A percentile compares a stretch with the other conserved stretches of the same genome.
Conservation (phyloP, 2,888 invertebrate genomes). For the Cerceris ruficornis region DNA sequence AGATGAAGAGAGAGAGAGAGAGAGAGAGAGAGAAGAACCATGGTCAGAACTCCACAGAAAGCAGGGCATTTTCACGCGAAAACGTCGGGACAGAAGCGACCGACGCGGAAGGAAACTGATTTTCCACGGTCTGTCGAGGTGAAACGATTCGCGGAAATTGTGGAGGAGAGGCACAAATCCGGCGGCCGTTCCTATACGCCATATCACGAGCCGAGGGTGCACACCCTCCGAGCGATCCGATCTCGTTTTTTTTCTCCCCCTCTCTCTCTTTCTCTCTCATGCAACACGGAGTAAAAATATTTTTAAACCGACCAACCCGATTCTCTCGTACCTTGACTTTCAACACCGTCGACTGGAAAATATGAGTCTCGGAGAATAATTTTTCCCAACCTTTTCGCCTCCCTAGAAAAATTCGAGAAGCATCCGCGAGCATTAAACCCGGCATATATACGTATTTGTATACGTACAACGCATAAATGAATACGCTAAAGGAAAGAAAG, state of each 20-base stretch:
- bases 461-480: conserved; percentile 6
- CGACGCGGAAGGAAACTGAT: conserved; percentile 67
- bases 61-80: conserved; percentile 45
- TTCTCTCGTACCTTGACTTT: conserved; percentile 9
- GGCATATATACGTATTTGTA: not conserved
- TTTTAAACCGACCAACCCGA: conserved; percentile 40
- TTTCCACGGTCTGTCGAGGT: conserved; percentile 65
- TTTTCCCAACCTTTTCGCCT: conserved; percentile 11
- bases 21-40: conserved; percentile 5
- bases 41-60: not conserved
- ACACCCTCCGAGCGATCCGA: conserved; percentile 29
- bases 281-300: conserved; percentile 47
- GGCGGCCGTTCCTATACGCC: conserved; percentile 27
- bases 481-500: not conserved
- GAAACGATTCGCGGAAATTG: conserved; percentile 70
- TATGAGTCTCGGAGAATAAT: conserved; percentile 29
- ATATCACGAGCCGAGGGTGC: conserved; percentile 38
- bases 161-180: conserved; percentile 52
- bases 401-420: conserved; percentile 8
- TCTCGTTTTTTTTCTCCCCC: conserved; percentile 21
- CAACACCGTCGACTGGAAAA: conserved; percentile 38
- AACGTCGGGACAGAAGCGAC: conserved; percentile 49
- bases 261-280: not conserved
- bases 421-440: not conserved
- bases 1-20: conserved; percentile 20